Base-by-base conservation (phyloP, 2,113 vertebrate genomes). In the Zootoca vivipara region DNA sequence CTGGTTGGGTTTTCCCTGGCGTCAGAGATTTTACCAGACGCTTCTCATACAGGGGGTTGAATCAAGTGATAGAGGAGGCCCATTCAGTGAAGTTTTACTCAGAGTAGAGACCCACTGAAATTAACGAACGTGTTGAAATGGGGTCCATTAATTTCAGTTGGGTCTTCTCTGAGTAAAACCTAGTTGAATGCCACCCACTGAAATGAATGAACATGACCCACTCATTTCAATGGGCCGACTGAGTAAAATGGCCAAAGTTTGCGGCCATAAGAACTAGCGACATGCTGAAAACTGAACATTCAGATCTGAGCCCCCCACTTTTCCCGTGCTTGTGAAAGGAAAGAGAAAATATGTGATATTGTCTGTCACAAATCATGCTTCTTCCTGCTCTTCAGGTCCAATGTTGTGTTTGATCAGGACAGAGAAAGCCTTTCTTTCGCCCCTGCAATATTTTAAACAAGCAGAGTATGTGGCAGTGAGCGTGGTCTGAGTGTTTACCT, bases 401-500 rank as follows among this genome's bases (percentile, higher is more conserved):
- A 38, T 9, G 12, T 74, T 62, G 70, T 62, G 56, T n/a, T 69
- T 87, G 30, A 87, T 75, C 42, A 78, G 77, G 85, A 80, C 42
- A 74, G 46, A 86, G 9, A 13, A 82, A 7, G n/a, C 79, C 24
- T 72, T 87, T 77, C 9, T 85, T 78, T 24, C 30, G 72, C 1
- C 13, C 38, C 58, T 0, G 82, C 78, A 78, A 86, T n/a, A 13
- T 79, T 33, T 52, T 58, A 46, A 67, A 88, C 35, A 83, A 87
- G 22, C 2, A 10, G 78, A 90, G 62, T 40, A 46, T 88, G 81
- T 35, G 16, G 22, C 62, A 87, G 28, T 4, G 88, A 26, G 6
- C 81, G 58, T 38, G 82, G 75, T 80, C 22, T 56, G 46, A 72
- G 80, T 26, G 65, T 24, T 52, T 87, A 72, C 85, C 85, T 79